Base-by-base conservation (phyloP, 1,140 invertebrate species). In the Lasioglossum baleicum region DNA sequence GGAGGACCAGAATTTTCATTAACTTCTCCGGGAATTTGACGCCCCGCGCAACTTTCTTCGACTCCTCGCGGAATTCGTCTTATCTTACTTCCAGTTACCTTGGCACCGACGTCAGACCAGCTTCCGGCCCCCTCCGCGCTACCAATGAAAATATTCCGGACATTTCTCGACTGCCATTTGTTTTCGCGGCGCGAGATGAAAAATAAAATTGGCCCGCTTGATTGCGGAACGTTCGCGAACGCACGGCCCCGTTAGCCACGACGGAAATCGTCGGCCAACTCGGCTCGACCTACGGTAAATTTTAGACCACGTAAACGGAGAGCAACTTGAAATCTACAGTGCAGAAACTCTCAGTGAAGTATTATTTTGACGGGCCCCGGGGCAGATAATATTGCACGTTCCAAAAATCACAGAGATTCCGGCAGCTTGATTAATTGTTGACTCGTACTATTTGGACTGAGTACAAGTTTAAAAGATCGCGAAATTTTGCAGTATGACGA, bases 1-100 rank as follows among this genome's bases (percentile, higher is more conserved):
- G 20, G 17, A 8, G 2, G 42, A 11, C 17, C 31, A 26, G 48
- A 56, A 66, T 75, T 66, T 75, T 75, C 61, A 75, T 75, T 75
- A 75, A 75, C 65, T 56, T 20, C 15, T 1, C 31, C 0, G 15
- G 2, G 20, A 26, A 66, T 42, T 26, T 10, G 48, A 40, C 26
- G 7, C 7, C 20, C 8, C 11, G 15, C 3, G 17, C 51, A 40
- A 66, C 48, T 56, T 66, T 66, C 61, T 53, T 70, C 26, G 31
- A 40, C 56, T 71, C 13, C 56, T 60, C 20, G 35, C 35, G 2
- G 20, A 22, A 58, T 42, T 7, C 17, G 42, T 35, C 17, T 35
- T 64, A n/a, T 51, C 42, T 64, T 2, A 15, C 61, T 35, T 20
- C 10, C 7, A 11, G 31, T 31, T 40, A 13, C 31, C 15, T 64